Percentiles rank a stretch among this genome's conserved stretches.
These are phyloP conservation scores for Arion vulgaris DNA, from an alignment of 1,140 invertebrate species.

Conservation along the genomic window DNA sequence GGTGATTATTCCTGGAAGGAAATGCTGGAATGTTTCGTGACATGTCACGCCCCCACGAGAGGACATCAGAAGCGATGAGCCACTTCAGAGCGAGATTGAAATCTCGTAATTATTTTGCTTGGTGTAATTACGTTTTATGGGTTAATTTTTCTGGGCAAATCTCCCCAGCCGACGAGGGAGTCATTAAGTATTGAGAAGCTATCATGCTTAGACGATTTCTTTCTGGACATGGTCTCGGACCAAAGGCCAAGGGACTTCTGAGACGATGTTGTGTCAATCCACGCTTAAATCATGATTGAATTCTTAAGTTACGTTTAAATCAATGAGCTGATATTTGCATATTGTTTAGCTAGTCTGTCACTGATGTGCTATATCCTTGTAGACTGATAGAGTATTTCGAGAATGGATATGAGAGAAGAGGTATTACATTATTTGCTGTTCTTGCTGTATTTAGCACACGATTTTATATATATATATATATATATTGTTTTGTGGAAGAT, in stretches of 20 bases:
- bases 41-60: conserved; percentile 15
- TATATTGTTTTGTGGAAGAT: no score
- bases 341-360: conserved; percentile 20
- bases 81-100: conserved; percentile 38
- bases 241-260: conserved; percentile 4
- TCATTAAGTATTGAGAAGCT: conserved; percentile 36
- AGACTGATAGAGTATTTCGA: background rate
- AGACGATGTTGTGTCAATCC: conserved; percentile 22
- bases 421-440: no score
- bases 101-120: conserved; percentile 42
- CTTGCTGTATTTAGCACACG: no score
- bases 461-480: no score
- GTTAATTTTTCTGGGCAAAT: conserved; percentile 34
- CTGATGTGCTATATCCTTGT: no score
- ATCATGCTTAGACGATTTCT: conserved; percentile 15
- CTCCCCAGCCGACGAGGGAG: conserved; percentile 24
- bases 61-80: conserved; percentile 34
- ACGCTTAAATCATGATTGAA: conserved; percentile 35
- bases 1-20: background rate
- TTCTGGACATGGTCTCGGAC: background rate
- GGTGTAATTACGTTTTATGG: conserved; percentile 42
- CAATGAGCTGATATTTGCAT: conserved; percentile 32
- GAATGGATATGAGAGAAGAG: no score
- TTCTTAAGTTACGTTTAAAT: conserved; percentile 22
- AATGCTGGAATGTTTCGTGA: conserved; percentile 28